Evolutionary conservation across 2,888 invertebrate genomes (phyloP).

Genomic region (Myopa testacea): DNA sequence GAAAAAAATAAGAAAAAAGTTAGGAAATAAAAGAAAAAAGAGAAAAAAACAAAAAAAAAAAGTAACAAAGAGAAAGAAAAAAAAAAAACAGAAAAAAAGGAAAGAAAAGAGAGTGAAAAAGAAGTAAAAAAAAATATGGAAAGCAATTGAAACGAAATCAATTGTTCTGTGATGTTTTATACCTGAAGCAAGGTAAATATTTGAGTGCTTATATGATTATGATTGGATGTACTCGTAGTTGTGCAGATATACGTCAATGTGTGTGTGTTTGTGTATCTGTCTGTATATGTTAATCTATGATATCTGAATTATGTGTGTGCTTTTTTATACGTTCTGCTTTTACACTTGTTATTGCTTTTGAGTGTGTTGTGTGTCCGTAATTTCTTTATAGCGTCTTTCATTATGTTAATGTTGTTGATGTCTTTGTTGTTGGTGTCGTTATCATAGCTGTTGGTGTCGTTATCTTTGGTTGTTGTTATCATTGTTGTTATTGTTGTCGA

Average conservation of each 20-base stretch:
- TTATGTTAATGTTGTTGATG: background rate
- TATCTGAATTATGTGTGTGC: conserved; percentile 6
- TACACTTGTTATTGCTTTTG: no score
- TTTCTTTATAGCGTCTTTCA: no score
- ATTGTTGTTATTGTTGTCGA: conserved; percentile 2
- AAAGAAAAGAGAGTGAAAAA: background rate
- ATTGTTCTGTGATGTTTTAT: conserved; percentile 16
- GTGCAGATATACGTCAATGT: no score
- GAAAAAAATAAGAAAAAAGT: no score
- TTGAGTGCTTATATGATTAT: background rate
- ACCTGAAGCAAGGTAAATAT: conserved; percentile 25
- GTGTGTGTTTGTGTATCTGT: background rate
- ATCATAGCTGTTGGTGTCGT: background rate
- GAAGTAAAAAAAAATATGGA: no score
- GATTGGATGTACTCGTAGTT: background rate
- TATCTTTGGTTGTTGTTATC: background rate
- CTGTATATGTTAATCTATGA: background rate
- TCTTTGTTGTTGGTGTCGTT: background rate
- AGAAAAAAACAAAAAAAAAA: background rate
- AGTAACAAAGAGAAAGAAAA: no score
- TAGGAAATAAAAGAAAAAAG: no score
- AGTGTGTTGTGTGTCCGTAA: no score
- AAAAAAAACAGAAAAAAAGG: no score
- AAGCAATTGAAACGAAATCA: conserved; percentile 7
- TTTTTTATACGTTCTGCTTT: no score